These are phyloP conservation scores for Tachina fera DNA, from an alignment of 2,888 invertebrate genomes.

Conservation along the genomic window DNA sequence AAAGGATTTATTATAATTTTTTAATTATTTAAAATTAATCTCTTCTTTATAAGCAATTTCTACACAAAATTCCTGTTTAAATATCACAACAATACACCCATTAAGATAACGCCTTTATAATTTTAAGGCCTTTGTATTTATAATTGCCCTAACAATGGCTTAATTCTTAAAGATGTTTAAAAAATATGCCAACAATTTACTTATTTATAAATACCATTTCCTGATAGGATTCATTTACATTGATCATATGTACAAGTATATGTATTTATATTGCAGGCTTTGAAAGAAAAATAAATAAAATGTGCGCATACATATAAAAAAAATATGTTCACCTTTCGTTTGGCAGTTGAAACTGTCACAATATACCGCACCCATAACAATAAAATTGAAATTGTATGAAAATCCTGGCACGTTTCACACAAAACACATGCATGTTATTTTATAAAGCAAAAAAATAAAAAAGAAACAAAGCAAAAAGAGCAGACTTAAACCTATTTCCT, in stretches of 20 bases:
- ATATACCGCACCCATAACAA: conserved; percentile 71
- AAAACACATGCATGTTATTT: conserved; percentile 60
- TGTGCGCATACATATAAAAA: too few relatives aligned
- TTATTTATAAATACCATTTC: conserved; percentile 49
- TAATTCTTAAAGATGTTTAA: conserved; percentile 35
- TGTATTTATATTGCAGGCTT: conserved; percentile 18
- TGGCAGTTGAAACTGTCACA: conserved; percentile 69
- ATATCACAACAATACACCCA: conserved; percentile 80
- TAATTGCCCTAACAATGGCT: conserved; percentile 67
- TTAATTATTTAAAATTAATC: not conserved
- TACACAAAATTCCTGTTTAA: conserved; percentile 16
- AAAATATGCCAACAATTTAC: conserved; percentile 43
- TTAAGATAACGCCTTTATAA: conserved; percentile 75
- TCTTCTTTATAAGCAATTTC: conserved; percentile 39
- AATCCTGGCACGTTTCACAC: conserved; percentile 67
- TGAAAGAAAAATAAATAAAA: conserved; percentile 30
- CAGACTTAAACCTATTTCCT: conserved; percentile 70
- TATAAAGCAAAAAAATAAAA: not conserved
- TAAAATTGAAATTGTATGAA: conserved; percentile 40
- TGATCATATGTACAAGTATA: not conserved
- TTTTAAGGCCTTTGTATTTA: conserved; percentile 74
- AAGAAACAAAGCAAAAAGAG: conserved; percentile 46
- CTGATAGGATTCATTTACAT: conserved; percentile 64
- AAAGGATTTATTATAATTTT: not conserved
- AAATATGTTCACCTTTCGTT: conserved; percentile 63